Evolutionary conservation across 2,888 invertebrate species (phyloP), one percentile per base, ranked within the genome.

Genomic region (Lasius fuliginosus): DNA sequence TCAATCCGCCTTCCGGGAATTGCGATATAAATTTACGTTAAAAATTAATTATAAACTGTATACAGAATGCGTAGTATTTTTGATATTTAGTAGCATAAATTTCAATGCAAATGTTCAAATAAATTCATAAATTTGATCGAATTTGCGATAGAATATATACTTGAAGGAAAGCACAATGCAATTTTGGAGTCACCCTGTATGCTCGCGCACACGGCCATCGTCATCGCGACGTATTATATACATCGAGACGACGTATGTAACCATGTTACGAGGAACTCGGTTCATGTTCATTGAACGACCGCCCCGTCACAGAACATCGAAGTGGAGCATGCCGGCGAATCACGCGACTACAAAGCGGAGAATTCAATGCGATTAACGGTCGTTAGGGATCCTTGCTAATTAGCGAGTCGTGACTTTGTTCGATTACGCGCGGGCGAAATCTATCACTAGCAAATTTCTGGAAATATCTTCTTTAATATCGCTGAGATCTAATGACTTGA

Each of bases 331-430:
- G 85, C 76, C 53, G 77, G 85, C 85, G 84, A 88, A 88, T 85
- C 69, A 60, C 68, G 83, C 67, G 56, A 74, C 67, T 23, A 76
- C 82, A 74, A 82, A 76, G 69, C 83, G 67, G 73, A 83, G 74
- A 82, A 89, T 87, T 88, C 85, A 87, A 87, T 71, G 62, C 83
- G 88, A 86, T 89, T 88, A 89, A 85, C 89, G 86, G 65, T 82
- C 84, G 81, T 89, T 88, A 86, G 83, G 68, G 65, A 85, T 73
- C 56, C 69, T 75, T 62, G 79, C 85, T 86, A 89, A 89, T 89
- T 89, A 89, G 77, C 76, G 53, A 71, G 1, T 83, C 62, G 73
- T 75, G 82, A 75, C 42, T 65, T 65, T n/a, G 82, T 53, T 53
- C 82, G 75, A 76, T 81, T 73, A 73, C 27, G 0, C 18, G 46